Evolutionary conservation across 1,140 invertebrate species (phyloP).

Genomic region (Pachypsylla venusta): DNA sequence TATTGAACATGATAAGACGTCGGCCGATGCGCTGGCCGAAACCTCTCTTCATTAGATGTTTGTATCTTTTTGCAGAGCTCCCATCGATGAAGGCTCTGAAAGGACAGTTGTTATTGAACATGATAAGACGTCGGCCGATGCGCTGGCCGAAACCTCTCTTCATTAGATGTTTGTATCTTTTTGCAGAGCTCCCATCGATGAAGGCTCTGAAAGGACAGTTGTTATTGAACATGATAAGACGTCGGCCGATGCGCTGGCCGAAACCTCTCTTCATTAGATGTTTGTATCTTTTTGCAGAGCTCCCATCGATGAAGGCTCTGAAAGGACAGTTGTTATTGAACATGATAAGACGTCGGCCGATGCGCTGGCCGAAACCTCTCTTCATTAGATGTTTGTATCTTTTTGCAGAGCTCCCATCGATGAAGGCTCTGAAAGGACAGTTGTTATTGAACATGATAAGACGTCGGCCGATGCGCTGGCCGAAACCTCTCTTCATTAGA

Average conservation of each 20-base stretch:
- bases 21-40: conserved; percentile 60
- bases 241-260: conserved; percentile 58
- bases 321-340: conserved; percentile 62
- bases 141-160: too few relatives aligned
- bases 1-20: conserved; percentile 61
- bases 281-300: conserved; percentile 55
- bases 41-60: too few relatives aligned
- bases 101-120: conserved; percentile 64
- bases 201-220: conserved; percentile 64
- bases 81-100: conserved; percentile 77
- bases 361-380: too few relatives aligned
- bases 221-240: conserved; percentile 69
- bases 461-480: conserved; percentile 61
- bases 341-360: conserved; percentile 61
- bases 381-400: too few relatives aligned
- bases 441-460: conserved; percentile 65
- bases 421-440: conserved; percentile 65
- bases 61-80: conserved; percentile 56
- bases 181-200: conserved; percentile 70
- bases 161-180: too few relatives aligned
- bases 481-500: too few relatives aligned
- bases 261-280: too few relatives aligned
- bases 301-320: conserved; percentile 77
- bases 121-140: conserved; percentile 57
- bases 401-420: conserved; percentile 68